Evolutionary conservation across 1,140 invertebrate genomes (phyloP), one percentile per base, ranked within the genome.

Genomic region (Cherax destructor): DNA sequence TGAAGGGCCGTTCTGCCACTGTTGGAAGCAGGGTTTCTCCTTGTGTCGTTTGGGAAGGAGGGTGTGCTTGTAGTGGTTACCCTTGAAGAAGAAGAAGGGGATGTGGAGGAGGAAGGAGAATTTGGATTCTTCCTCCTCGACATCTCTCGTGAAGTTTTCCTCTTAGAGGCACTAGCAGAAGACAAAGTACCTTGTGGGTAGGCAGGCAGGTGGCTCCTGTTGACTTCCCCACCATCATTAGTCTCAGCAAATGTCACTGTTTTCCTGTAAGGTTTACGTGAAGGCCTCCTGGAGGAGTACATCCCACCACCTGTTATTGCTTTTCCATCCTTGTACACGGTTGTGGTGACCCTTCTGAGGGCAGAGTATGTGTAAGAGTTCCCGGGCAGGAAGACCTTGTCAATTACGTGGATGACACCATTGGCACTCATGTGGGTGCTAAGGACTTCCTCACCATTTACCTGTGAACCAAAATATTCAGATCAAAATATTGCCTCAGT

Each of bases 371-470:
- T 90, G 92, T 91, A 91, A 74, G 78, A n/a, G 74, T 85, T 78
- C 49, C 80, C 76, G 13, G 95, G 95, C 41, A 94, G 93, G 30
- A 96, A 92, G 1, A 96, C 93, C 88, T 94, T 94, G 88, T 96
- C 95, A 21, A 96, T 94, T 30, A 96, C 94, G 91, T 96, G 96
- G 74, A 96, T 95, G 21, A 96, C 94, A 21, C 96, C 96, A 93
- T 96, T 96, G 16, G 95, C 94, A 16, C 95, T 95, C 41, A 95
- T 95, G 92, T 96, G 95, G n/a, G 94, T 93, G 61, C 94, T 94
- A 5, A 94, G 91, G 5, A 96, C 94, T 21, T 86, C 93, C 0
- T 95, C 95, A 52, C 94, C 94, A 65, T 95, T 95, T 1, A 95
- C 94, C 94, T 95, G 91, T 76, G 91, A 52, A 50, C 18, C 11